phyloP scores from a whole-genome alignment of 1,140 invertebrate species.

The Brachionus sp. region DNA sequence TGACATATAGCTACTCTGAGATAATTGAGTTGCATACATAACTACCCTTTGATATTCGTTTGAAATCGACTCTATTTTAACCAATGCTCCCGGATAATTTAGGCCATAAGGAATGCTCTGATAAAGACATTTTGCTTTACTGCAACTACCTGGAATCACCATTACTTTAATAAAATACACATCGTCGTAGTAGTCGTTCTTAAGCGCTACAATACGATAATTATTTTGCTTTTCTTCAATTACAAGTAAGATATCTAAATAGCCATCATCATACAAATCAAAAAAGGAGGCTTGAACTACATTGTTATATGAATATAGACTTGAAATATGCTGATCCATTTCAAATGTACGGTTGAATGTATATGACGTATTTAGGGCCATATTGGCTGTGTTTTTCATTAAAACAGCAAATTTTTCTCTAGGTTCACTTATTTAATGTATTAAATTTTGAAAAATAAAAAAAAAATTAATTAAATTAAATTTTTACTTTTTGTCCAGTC shows the following conservation, averaged over 20 bases:
- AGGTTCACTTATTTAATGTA: conserved; percentile 66
- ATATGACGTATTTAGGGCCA: background rate
- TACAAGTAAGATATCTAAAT: conserved; percentile 54
- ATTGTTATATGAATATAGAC: conserved; percentile 65
- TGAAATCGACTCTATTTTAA: conserved; percentile 73
- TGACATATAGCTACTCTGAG: conserved; percentile 84
- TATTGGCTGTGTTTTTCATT: background rate
- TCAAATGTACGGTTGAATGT: conserved; percentile 68
- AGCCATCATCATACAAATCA: conserved; percentile 76
- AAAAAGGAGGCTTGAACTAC: conserved; percentile 81
- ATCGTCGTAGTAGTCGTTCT: conserved; percentile 83
- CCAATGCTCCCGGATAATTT: conserved; percentile 80
- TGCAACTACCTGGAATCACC: conserved; percentile 44
- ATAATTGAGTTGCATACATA: conserved; percentile 70
- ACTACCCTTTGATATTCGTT: conserved; percentile 50
- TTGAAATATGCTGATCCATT: conserved; percentile 70
- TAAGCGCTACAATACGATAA: conserved; percentile 70
- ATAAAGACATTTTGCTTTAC: background rate
- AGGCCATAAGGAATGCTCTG: conserved; percentile 70
- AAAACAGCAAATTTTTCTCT: conserved; percentile 38
- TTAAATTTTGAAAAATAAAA: conserved; percentile 53
- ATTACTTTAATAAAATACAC: conserved; percentile 87
- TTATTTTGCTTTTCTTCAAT: conserved; percentile 51
- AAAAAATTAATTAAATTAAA: background rate
- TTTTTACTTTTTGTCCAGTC: conserved; percentile 23